Evolutionary conservation across 2,888 invertebrate species (phyloP), one percentile per base, ranked within the genome.

Genomic region (Tanaodytes sp.): DNA sequence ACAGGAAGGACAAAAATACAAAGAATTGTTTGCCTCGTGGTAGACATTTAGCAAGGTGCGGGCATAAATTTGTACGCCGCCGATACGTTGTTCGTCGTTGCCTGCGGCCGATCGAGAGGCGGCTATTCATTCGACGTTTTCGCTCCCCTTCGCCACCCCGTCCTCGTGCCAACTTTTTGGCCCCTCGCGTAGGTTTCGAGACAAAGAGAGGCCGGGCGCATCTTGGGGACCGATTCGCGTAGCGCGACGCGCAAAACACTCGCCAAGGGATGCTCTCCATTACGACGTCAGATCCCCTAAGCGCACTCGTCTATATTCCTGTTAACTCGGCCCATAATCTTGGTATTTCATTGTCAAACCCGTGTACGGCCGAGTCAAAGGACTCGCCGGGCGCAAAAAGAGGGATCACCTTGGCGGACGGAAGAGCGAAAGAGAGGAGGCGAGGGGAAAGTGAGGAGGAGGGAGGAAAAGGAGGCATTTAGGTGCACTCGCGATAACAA

Each of bases 51-150:
- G 76, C 76, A 73, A 76, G 72, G 73, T 76, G 75, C 72, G 75
- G 74, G 77, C 76, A 79, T 80, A 79, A 80, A 80, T 79, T 80
- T 80, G 75, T 77, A 74, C 73, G 63, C 74, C 73, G 68, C 72
- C 76, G 73, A 78, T 78, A 77, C 76, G 72, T 69, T 71, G 65
- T 68, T 58, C 70, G 61, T 52, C 57, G 65, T 58, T 62, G 15
- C 68, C 48, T 36, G 45, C 36, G 62, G 33, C 63, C 69, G 59
- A 69, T 69, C 69, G 69, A 57, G 68, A 52, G 67, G 64, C 54
- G 57, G 64, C 62, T 43, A 19, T 64, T 51, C 63, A 52, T 64
- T 70, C n/a, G n/a, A n/a, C n/a, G n/a, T n/a, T n/a, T n/a, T n/a
- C n/a, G n/a, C n/a, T n/a, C n/a, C n/a, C n/a, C n/a, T n/a, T n/a